Evolutionary conservation across 2,113 vertebrate species (phyloP).

Genomic region (Albula goreensis): DNA sequence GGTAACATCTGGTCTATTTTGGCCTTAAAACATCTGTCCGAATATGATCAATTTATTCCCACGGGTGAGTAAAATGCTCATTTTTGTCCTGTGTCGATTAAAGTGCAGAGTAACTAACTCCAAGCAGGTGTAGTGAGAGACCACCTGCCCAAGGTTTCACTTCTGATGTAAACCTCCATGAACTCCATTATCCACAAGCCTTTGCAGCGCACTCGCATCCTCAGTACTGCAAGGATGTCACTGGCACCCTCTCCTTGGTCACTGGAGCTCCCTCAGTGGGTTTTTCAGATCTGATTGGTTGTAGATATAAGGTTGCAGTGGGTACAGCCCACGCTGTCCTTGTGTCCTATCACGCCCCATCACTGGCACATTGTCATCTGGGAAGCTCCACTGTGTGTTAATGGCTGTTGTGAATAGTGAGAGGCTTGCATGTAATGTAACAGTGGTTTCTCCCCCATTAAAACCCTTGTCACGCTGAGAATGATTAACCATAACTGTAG

Average conservation of each 20-base stretch:
- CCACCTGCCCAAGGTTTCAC: neutral
- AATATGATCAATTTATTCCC: neutral
- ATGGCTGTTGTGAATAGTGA: neutral
- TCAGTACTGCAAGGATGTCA: neutral
- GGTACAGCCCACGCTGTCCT: neutral
- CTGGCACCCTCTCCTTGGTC: neutral
- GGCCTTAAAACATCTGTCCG: neutral
- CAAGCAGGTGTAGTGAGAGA: neutral
- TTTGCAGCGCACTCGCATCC: neutral
- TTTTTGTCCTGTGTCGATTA: neutral
- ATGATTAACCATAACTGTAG: neutral
- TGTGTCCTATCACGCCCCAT: neutral
- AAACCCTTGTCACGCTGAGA: neutral
- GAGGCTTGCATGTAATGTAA: neutral
- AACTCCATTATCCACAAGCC: neutral
- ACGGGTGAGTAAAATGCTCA: neutral
- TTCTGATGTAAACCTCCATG: neutral
- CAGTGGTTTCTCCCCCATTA: neutral
- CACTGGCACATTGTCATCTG: neutral
- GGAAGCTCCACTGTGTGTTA: neutral
- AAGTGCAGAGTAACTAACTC: neutral
- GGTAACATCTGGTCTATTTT: neutral
- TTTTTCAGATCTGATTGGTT: neutral
- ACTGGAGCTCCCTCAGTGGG: neutral
- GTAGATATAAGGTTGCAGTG: neutral